These are phyloP conservation scores for Lophius americanus DNA, from an alignment of 2,797 vertebrate species.

Conservation along the genomic window DNA sequence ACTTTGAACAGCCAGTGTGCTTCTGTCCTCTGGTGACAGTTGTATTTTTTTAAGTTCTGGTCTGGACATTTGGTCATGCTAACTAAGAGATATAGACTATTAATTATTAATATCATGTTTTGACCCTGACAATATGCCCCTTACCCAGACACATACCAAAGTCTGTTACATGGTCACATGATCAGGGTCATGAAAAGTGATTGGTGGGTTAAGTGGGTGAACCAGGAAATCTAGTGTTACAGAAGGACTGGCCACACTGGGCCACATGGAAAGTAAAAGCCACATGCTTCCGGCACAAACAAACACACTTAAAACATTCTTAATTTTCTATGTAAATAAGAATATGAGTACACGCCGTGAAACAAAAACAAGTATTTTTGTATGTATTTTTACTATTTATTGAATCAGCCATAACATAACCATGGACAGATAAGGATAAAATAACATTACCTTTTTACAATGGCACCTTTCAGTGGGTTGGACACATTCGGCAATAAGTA, in stretches of 20 bases:
- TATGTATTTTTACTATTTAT: too few relatives aligned
- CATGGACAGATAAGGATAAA: too few relatives aligned
- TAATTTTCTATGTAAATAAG: too few relatives aligned
- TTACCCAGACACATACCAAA: conserved; percentile 8
- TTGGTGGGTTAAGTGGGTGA: conserved; percentile 52
- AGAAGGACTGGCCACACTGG: conserved; percentile 24
- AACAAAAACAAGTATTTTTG: too few relatives aligned
- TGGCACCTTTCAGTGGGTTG: too few relatives aligned
- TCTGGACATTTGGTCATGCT: background rate
- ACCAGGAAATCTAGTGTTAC: conserved; percentile 43
- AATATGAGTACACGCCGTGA: too few relatives aligned
- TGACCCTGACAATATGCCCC: conserved; percentile 35
- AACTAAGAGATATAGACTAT: conserved; percentile 22
- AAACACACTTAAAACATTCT: background rate
- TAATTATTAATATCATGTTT: conserved; percentile 50
- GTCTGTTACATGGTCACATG: conserved; percentile 38
- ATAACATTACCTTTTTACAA: too few relatives aligned
- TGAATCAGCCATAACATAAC: too few relatives aligned
- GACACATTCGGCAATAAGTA: too few relatives aligned
- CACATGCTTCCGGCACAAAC: conserved; percentile 32
- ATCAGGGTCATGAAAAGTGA: conserved; percentile 6
- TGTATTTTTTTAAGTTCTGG: conserved; percentile 1
- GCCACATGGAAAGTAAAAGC: conserved; percentile 52
- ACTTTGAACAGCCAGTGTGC: background rate
- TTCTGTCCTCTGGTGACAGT: background rate